These are phyloP conservation scores for Chelmon rostratus DNA, from an alignment of 2,797 vertebrate species.

Conservation along the genomic window DNA sequence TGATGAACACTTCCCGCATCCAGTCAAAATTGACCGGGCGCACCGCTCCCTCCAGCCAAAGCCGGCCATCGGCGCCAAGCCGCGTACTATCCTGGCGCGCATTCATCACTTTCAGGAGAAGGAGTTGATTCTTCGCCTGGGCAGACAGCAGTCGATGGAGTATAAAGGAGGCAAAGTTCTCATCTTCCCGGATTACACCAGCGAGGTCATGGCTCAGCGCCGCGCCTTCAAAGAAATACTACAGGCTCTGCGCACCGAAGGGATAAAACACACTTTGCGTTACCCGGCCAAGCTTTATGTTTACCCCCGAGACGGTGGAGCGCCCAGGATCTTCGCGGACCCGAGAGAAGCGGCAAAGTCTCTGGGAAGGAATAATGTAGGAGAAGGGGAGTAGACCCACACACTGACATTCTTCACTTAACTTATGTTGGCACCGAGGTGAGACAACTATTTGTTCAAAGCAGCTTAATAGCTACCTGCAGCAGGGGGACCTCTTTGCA, in stretches of 20 bases:
- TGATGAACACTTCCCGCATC: constrained; percentile 1
- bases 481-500: background rate
- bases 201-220: constrained; percentile 12
- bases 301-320: background rate
- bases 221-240: constrained; percentile 2
- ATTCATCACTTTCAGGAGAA: constrained; percentile 23
- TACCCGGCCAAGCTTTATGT: constrained; percentile 12
- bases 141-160: constrained; percentile 3
- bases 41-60: constrained; percentile 3
- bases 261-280: background rate
- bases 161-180: constrained; percentile 27
- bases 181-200: constrained; percentile 33
- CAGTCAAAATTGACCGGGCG: constrained; percentile 1
- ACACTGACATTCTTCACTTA: background rate
- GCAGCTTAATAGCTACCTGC: background rate
- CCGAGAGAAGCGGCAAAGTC: background rate
- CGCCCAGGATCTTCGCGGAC: background rate
- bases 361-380: background rate
- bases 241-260: background rate
- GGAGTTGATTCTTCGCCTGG: constrained; percentile 1
- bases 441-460: background rate
- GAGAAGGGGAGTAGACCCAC: background rate
- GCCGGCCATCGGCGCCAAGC: background rate
- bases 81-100: background rate
- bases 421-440: background rate